These are phyloP conservation scores for Chascanopsetta lugubris DNA, from an alignment of 2,113 vertebrate genomes.

Conservation along the genomic window DNA sequence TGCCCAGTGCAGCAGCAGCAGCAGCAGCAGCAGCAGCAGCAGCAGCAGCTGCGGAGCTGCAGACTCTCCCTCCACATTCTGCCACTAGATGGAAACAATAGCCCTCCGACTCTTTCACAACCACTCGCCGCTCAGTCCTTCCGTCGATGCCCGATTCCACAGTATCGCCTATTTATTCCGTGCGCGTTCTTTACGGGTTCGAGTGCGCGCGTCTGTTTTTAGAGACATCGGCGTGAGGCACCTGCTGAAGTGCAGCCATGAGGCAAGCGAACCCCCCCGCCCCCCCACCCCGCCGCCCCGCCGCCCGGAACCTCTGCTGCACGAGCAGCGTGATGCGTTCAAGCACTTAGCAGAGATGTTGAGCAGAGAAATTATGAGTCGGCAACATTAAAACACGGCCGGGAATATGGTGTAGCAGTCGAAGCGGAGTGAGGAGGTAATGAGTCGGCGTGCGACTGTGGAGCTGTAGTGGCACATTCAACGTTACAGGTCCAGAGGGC, in stretches of 20 bases:
- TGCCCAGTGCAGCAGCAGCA: slow-evolving; percentile 54
- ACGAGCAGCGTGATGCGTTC: slow-evolving; percentile 7
- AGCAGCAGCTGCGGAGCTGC: slow-evolving; percentile 69
- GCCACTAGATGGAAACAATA: slow-evolving; percentile 84
- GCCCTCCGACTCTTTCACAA: slow-evolving; percentile 44
- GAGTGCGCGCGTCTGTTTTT: too few relatives aligned
- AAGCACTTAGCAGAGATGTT: slow-evolving; percentile 59
- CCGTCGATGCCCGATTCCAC: too few relatives aligned
- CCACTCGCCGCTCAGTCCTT: slow-evolving; percentile 4
- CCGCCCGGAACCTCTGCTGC: too few relatives aligned
- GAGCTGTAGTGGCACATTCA: slow-evolving; percentile 29
- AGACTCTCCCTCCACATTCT: slow-evolving; percentile 59
- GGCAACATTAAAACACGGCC: slow-evolving; percentile 46
- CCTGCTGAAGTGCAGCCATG: slow-evolving; percentile 16
- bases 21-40: too few relatives aligned
- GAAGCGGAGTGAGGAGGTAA: slow-evolving; percentile 29
- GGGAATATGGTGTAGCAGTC: slow-evolving; percentile 68
- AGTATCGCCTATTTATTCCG: too few relatives aligned
- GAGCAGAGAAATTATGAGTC: slow-evolving; percentile 67
- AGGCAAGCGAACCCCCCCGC: slow-evolving; percentile 18
- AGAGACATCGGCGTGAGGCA: too few relatives aligned
- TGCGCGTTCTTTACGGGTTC: too few relatives aligned
- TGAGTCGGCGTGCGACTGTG: slow-evolving; percentile 25
- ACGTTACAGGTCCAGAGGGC: slow-evolving; percentile 20
- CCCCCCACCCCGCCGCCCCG: too few relatives aligned